Percentiles rank a stretch among this genome's conserved stretches.
Evolutionary conservation across 2,888 invertebrate genomes (phyloP).

Genomic region (Acanthosepion esculentum): DNA sequence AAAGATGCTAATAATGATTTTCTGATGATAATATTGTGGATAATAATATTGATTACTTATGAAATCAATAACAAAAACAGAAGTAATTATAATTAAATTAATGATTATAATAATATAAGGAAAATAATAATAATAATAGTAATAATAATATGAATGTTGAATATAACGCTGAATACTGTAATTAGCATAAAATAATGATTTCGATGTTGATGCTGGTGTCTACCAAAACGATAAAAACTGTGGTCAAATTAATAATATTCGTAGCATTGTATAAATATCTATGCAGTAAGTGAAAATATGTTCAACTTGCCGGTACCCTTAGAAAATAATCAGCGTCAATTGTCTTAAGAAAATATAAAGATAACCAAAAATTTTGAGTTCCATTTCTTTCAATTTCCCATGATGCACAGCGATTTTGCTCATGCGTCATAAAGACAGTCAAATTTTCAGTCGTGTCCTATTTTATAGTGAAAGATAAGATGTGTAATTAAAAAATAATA

Average conservation of each 20-base stretch:
- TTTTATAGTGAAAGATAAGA: background rate
- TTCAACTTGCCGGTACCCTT: background rate
- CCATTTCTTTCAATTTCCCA: background rate
- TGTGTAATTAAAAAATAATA: background rate
- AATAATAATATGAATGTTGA: no score
- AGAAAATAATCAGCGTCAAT: conserved; percentile 33
- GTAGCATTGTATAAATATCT: background rate
- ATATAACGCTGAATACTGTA: no score
- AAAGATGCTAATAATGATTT: no score
- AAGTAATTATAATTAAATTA: no score
- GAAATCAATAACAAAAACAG: no score
- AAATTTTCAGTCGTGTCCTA: background rate
- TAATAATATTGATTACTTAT: no score
- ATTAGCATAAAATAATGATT: no score
- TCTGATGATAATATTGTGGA: no score
- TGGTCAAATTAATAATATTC: background rate
- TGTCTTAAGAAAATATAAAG: background rate
- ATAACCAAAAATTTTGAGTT: background rate
- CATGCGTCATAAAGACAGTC: background rate
- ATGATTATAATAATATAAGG: no score
- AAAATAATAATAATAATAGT: background rate
- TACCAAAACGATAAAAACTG: background rate
- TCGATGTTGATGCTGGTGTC: no score
- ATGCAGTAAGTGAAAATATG: background rate
- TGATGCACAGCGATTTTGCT: background rate